Evolutionary conservation across 2,888 invertebrate species (phyloP).

Genomic region (Xestia c-nigrum): DNA sequence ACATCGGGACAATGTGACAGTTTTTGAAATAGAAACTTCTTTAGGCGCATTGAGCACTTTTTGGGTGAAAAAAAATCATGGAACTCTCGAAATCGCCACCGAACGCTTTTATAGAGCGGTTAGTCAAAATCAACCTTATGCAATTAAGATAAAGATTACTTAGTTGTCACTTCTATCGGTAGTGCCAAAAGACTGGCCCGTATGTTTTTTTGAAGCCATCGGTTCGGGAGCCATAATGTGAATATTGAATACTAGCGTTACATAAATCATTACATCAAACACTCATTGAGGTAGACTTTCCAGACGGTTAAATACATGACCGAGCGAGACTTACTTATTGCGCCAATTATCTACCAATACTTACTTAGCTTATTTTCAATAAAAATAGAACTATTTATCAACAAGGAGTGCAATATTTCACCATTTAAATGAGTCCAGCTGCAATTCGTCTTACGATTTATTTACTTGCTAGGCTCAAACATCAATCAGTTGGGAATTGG

Average conservation of each 20-base stretch:
- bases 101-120: too few species aligned
- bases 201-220: too few species aligned
- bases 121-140: too few species aligned
- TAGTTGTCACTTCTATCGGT: too few species aligned
- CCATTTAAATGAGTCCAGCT: neutral
- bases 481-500: neutral
- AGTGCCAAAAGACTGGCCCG: too few species aligned
- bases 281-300: constrained; percentile 55
- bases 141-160: too few species aligned
- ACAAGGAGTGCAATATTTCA: constrained; percentile 23
- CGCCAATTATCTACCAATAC: constrained; percentile 24
- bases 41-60: too few species aligned
- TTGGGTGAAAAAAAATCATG: too few species aligned
- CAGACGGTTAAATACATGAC: constrained; percentile 27
- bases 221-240: constrained; percentile 11
- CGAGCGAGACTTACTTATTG: constrained; percentile 16
- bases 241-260: constrained; percentile 29
- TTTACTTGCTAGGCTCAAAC: neutral
- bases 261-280: constrained; percentile 49
- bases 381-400: constrained; percentile 26
- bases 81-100: too few species aligned
- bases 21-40: too few species aligned
- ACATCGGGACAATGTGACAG: too few species aligned
- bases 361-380: constrained; percentile 17
- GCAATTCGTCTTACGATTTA: constrained; percentile 15